phyloP scores from a whole-genome alignment of 2,113 vertebrate species.

The Neolamprologus toae region DNA sequence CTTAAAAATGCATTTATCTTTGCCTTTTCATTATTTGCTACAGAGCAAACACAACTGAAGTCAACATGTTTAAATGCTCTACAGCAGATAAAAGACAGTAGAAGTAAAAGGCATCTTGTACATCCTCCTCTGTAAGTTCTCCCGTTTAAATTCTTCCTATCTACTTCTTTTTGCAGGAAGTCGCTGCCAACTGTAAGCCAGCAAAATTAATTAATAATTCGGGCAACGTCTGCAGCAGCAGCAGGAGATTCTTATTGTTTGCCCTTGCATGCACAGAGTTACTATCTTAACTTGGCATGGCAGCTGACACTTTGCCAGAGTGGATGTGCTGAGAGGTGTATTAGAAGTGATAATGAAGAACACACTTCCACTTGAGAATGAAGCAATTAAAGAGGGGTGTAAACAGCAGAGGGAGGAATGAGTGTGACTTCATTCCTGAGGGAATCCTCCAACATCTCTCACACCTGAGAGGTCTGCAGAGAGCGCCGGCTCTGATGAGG shows the following conservation, averaged over 20 bases:
- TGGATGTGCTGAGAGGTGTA: slow-evolving; percentile 66
- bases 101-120: neutral
- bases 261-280: neutral
- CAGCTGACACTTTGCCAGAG: slow-evolving; percentile 60
- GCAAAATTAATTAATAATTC: slow-evolving; percentile 1
- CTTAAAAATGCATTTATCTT: neutral
- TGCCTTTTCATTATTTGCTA: neutral
- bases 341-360: slow-evolving; percentile 73
- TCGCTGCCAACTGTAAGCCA: neutral
- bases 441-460: slow-evolving; percentile 44
- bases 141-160: neutral
- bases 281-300: slow-evolving; percentile 47
- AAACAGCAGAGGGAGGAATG: slow-evolving; percentile 47
- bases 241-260: slow-evolving; percentile 3
- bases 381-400: slow-evolving; percentile 65
- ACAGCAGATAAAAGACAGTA: neutral
- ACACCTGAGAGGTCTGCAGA: slow-evolving; percentile 56
- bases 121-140: neutral
- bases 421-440: slow-evolving; percentile 54
- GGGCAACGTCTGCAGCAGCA: neutral
- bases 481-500: neutral
- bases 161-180: neutral
- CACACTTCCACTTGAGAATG: slow-evolving; percentile 56
- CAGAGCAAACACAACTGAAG: neutral
- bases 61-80: neutral